These are phyloP conservation scores for Lepetodrilus schrolli DNA, from an alignment of 2,888 invertebrate genomes.

Conservation along the genomic window DNA sequence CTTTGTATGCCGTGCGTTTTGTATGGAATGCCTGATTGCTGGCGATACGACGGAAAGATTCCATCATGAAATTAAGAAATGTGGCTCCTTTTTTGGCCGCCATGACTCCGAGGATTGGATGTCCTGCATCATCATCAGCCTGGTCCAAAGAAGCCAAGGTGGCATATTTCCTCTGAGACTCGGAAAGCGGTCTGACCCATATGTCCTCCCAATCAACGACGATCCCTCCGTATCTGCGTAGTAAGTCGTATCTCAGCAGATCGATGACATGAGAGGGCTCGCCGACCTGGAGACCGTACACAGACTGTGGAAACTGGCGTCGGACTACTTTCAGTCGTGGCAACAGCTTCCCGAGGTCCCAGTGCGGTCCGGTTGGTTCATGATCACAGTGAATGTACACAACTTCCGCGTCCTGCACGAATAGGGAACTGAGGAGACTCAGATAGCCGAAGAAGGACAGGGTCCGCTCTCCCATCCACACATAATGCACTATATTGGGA, in stretches of 20 bases:
- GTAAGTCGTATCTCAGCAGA: constrained; percentile 60
- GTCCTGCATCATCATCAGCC: constrained; percentile 56
- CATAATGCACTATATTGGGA: constrained; percentile 67
- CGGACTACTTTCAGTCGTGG: constrained; percentile 43
- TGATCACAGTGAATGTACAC: constrained; percentile 64
- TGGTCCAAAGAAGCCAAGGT: constrained; percentile 61
- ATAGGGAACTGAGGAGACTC: constrained; percentile 58
- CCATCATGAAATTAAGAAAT: constrained; percentile 44
- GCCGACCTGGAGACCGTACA: constrained; percentile 51
- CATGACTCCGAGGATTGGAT: constrained; percentile 55
- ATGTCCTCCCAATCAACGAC: constrained; percentile 67
- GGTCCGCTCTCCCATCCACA: constrained; percentile 60
- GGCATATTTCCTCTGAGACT: constrained; percentile 48
- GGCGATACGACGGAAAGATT: constrained; percentile 42
- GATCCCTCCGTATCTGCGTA: constrained; percentile 65
- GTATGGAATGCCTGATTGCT: constrained; percentile 47
- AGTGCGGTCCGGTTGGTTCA: constrained; percentile 56
- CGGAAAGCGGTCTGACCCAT: constrained; percentile 56
- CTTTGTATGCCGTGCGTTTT: constrained; percentile 48
- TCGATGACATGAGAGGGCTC: constrained; percentile 61
- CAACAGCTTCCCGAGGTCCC: constrained; percentile 49
- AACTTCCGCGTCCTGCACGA: constrained; percentile 56
- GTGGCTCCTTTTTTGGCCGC: constrained; percentile 50
- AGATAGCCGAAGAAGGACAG: constrained; percentile 60
- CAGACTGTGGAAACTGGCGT: constrained; percentile 45